Evolutionary conservation across 1,140 invertebrate species (phyloP).

Genomic region (Mizuhopecten yessoensis): DNA sequence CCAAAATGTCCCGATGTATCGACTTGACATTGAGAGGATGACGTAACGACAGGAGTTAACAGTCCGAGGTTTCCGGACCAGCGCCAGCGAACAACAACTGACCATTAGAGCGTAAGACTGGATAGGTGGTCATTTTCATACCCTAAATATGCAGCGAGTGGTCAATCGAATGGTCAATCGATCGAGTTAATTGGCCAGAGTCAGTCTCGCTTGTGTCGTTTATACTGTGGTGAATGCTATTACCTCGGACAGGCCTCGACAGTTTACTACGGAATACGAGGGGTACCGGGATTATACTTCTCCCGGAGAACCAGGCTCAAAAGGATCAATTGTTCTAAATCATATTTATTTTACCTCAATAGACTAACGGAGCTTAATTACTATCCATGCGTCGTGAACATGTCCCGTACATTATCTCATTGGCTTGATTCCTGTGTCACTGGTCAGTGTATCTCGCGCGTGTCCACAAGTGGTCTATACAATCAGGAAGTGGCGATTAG

Average conservation of each 20-base stretch:
- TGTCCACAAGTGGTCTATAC: no score
- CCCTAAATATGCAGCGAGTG: constrained; percentile 7
- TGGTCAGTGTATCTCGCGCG: no score
- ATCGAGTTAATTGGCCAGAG: neutral
- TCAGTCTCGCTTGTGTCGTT: neutral
- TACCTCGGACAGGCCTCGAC: neutral
- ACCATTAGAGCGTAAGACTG: neutral
- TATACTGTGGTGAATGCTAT: neutral
- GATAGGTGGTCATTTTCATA: neutral
- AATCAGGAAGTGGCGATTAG: no score
- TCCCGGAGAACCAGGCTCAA: neutral
- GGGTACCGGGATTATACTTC: neutral
- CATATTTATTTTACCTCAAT: neutral
- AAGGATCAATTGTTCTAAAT: neutral
- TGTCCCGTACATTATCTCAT: no score
- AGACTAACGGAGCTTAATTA: neutral
- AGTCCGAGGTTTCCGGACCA: neutral
- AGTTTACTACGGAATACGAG: neutral
- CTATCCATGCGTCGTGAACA: neutral
- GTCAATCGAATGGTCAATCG: neutral
- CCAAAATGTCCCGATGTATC: neutral
- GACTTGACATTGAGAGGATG: neutral
- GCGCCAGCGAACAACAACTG: neutral
- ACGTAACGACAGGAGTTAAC: neutral
- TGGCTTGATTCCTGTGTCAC: no score